phyloP scores from a whole-genome alignment of 1,140 invertebrate genomes.

The Thrips palmi region DNA sequence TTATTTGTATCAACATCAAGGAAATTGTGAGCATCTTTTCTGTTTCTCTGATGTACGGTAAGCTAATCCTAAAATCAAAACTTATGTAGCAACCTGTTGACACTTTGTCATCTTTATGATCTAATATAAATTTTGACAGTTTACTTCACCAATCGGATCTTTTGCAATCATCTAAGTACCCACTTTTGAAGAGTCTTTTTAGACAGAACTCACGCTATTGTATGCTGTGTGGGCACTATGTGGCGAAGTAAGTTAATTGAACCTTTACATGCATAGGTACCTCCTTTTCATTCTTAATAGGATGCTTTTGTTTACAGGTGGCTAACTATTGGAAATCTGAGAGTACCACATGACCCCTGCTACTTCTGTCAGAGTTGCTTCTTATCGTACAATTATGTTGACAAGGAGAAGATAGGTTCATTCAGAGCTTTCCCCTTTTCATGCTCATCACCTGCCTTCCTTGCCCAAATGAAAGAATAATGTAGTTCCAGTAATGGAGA shows the following conservation, averaged over 20 bases:
- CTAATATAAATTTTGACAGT: conserved; percentile 22
- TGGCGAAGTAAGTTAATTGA: no score
- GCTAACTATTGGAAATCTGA: conserved; percentile 32
- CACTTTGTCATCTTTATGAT: conserved; percentile 8
- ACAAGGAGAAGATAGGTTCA: conserved; percentile 33
- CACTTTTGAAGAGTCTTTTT: conserved; percentile 27
- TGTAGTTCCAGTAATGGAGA: no score
- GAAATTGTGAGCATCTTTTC: conserved; percentile 75
- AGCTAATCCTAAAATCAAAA: not conserved
- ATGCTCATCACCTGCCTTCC: no score
- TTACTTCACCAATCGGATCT: conserved; percentile 30
- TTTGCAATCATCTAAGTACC: conserved; percentile 27
- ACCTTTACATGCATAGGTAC: no score
- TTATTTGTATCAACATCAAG: conserved; percentile 71
- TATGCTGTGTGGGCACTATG: conserved; percentile 28
- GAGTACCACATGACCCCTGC: conserved; percentile 42
- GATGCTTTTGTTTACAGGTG: no score
- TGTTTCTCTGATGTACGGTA: conserved; percentile 51
- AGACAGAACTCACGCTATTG: conserved; percentile 25
- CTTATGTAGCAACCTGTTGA: not conserved
- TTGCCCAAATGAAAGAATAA: no score
- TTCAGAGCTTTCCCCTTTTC: conserved; percentile 37
- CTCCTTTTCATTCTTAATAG: no score
- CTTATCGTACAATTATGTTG: conserved; percentile 38
- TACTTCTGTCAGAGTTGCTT: conserved; percentile 46